These are phyloP conservation scores for Eristalis tenax DNA, from an alignment of 2,888 invertebrate genomes.

Conservation along the genomic window DNA sequence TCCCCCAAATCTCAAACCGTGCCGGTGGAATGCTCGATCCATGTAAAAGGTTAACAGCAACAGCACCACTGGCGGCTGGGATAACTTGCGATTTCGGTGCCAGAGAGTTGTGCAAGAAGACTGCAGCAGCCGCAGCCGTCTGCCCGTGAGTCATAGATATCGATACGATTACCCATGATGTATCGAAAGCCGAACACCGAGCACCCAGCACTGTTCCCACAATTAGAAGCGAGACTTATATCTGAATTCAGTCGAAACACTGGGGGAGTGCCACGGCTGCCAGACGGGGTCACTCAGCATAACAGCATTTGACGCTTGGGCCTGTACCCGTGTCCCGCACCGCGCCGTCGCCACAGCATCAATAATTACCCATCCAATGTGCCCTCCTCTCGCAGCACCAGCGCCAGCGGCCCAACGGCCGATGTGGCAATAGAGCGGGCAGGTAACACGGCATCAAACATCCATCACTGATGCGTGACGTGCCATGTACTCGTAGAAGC, in stretches of 20 bases:
- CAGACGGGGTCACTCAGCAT: slow-evolving; percentile 52
- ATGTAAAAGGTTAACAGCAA: slow-evolving; percentile 57
- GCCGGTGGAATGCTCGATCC: slow-evolving; percentile 37
- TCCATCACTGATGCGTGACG: slow-evolving; percentile 60
- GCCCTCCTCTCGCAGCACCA: neutral
- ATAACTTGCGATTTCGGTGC: slow-evolving; percentile 44
- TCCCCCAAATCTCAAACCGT: slow-evolving; percentile 50
- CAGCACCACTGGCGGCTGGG: neutral
- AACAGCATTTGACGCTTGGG: slow-evolving; percentile 53
- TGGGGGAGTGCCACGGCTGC: slow-evolving; percentile 47
- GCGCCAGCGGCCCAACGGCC: neutral
- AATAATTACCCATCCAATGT: slow-evolving; percentile 41
- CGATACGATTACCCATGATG: slow-evolving; percentile 50
- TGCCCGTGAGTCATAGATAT: slow-evolving; percentile 50
- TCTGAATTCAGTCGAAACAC: slow-evolving; percentile 46
- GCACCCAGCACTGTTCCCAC: slow-evolving; percentile 46
- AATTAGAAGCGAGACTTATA: slow-evolving; percentile 42
- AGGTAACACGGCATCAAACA: slow-evolving; percentile 27
- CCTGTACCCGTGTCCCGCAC: slow-evolving; percentile 10
- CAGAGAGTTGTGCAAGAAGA: slow-evolving; percentile 56
- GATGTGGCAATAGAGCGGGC: slow-evolving; percentile 23
- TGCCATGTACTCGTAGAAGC: slow-evolving; percentile 12
- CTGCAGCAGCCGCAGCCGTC: slow-evolving; percentile 34
- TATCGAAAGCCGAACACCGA: slow-evolving; percentile 28
- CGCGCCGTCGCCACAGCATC: neutral